phyloP scores from a whole-genome alignment of 2,797 vertebrate genomes.

The Ambastaia sidthimunki region DNA sequence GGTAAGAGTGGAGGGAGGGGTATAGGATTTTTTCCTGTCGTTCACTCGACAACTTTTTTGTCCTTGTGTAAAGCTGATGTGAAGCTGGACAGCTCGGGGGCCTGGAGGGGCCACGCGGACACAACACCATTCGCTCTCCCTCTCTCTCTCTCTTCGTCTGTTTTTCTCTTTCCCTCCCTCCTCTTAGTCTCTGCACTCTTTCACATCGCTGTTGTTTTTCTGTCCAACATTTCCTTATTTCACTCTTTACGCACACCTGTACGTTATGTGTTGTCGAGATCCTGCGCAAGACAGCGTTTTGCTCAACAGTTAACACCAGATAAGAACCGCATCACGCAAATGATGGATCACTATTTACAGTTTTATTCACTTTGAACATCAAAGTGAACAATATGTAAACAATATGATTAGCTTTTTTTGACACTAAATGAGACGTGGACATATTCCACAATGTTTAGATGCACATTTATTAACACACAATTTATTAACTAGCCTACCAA shows the following conservation, averaged over 20 bases:
- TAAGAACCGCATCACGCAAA: not conserved
- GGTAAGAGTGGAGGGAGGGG: constrained; percentile 68
- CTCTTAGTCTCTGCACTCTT: not conserved
- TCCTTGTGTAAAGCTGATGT: constrained; percentile 74
- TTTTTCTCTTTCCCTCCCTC: not conserved
- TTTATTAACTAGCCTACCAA: not conserved
- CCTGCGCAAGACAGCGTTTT: not conserved
- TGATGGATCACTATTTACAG: not conserved
- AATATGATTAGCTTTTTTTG: not conserved
- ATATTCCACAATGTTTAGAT: not conserved
- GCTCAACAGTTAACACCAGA: not conserved
- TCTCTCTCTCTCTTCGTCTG: constrained; percentile 28
- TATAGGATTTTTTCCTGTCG: constrained; percentile 58
- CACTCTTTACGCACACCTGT: not conserved
- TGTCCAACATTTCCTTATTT: not conserved
- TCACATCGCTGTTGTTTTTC: not conserved
- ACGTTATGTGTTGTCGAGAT: too few relatives aligned
- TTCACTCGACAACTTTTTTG: constrained; percentile 71
- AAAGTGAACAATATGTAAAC: too few relatives aligned
- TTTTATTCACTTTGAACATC: not conserved
- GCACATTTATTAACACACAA: not conserved
- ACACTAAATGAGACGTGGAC: not conserved
- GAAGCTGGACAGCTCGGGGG: constrained; percentile 69
- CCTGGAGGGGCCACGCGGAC: constrained; percentile 68
- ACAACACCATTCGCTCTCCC: constrained; percentile 19